A percentile compares a stretch with the other conserved stretches of the same genome.
Evolutionary conservation across 2,797 vertebrate species (phyloP).

Genomic region (Neostethus bicornis): DNA sequence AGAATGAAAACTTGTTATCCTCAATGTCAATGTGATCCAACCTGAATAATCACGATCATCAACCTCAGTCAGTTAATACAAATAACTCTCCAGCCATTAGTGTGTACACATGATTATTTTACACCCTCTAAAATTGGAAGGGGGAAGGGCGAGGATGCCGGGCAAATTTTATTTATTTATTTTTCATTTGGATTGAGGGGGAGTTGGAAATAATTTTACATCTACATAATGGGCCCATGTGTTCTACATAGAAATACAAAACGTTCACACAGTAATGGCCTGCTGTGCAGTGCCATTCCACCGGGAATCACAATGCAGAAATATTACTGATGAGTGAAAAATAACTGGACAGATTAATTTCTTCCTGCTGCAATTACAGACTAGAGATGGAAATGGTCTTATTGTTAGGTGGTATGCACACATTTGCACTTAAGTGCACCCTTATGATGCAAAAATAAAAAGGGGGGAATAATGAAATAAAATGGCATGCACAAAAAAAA

Average conservation of each 20-base stretch:
- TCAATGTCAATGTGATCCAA: slow-evolving; percentile 15
- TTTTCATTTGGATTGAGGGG: slow-evolving; percentile 49
- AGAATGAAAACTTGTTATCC: slow-evolving; percentile 54
- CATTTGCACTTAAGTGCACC: slow-evolving; percentile 64
- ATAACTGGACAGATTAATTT: slow-evolving; percentile 75
- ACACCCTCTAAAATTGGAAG: slow-evolving; percentile 18
- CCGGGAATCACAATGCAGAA: slow-evolving; percentile 71
- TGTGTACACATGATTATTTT: slow-evolving; percentile 66
- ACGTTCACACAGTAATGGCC: slow-evolving; percentile 67
- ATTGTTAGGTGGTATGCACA: slow-evolving; percentile 52
- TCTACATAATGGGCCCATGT: slow-evolving; percentile 68
- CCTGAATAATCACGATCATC: slow-evolving; percentile 60
- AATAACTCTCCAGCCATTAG: slow-evolving; percentile 66
- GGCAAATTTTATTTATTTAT: slow-evolving; percentile 44
- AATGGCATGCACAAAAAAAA: slow-evolving; percentile 30
- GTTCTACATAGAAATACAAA: slow-evolving; percentile 31
- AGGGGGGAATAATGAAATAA: slow-evolving; percentile 17
- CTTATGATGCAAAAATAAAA: slow-evolving; percentile 35
- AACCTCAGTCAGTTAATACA: slow-evolving; percentile 61
- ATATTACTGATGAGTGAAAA: slow-evolving; percentile 74
- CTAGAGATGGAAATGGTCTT: slow-evolving; percentile 61
- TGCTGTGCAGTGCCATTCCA: slow-evolving; percentile 71
- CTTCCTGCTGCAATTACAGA: slow-evolving; percentile 76
- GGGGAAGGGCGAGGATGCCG: slow-evolving; percentile 9
- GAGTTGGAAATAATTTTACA: slow-evolving; percentile 65